These are phyloP conservation scores for Clunio marinus DNA, from an alignment of 2,888 invertebrate species.

Conservation along the genomic window DNA sequence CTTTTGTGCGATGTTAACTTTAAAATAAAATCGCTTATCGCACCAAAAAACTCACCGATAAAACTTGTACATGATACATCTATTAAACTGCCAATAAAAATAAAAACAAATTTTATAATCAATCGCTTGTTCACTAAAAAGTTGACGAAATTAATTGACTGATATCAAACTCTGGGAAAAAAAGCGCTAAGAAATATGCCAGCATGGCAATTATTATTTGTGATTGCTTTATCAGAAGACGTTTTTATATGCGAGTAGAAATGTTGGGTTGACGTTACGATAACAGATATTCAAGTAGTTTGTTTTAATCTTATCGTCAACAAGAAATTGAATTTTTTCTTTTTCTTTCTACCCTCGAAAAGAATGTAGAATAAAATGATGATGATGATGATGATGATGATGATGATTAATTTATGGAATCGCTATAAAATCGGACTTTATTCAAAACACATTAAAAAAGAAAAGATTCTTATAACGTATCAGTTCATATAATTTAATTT, in stretches of 20 bases:
- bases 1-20: constrained; percentile 9
- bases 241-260: constrained; percentile 8
- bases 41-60: constrained; percentile 23
- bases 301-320: constrained; percentile 11
- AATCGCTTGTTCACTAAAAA: neutral
- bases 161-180: neutral
- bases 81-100: constrained; percentile 37
- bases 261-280: neutral
- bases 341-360: neutral
- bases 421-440: constrained; percentile 25
- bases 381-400: neutral
- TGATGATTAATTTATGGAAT: constrained; percentile 38
- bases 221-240: constrained; percentile 8
- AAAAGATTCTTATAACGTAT: constrained; percentile 1
- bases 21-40: constrained; percentile 39
- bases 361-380: neutral
- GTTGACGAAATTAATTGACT: constrained; percentile 26
- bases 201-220: neutral
- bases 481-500: constrained; percentile 3
- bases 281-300: constrained; percentile 12
- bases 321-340: neutral
- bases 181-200: neutral
- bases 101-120: constrained; percentile 9
- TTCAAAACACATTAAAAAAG: constrained; percentile 37
- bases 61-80: constrained; percentile 39